phyloP scores from a whole-genome alignment of 2,797 vertebrate species.

The Trachops cirrhosus region DNA sequence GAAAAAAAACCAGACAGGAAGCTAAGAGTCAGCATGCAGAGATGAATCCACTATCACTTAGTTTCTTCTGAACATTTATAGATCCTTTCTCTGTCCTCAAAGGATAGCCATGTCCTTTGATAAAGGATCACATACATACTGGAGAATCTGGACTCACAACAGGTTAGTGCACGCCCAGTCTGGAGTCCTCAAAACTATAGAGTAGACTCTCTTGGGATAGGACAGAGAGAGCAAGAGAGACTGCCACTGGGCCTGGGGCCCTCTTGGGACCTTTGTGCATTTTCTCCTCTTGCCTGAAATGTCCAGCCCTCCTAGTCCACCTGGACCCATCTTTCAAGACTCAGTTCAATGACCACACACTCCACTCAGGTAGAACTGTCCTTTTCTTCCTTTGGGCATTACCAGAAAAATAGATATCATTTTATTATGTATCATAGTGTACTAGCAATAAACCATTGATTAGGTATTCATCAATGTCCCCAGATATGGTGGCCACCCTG shows the following conservation, averaged over 20 bases:
- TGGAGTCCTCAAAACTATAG: background rate
- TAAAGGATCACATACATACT: constrained; percentile 35
- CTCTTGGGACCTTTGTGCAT: background rate
- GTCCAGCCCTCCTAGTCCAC: background rate
- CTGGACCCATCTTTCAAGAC: background rate
- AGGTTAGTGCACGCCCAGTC: background rate
- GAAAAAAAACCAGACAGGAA: constrained; percentile 19
- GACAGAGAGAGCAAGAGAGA: background rate
- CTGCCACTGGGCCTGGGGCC: background rate
- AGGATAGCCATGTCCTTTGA: background rate
- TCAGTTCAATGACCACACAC: background rate
- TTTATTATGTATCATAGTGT: background rate
- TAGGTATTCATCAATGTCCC: background rate
- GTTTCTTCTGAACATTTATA: constrained; percentile 63
- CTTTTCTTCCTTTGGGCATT: background rate
- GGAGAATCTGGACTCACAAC: constrained; percentile 1
- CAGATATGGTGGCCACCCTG: background rate
- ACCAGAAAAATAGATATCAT: background rate
- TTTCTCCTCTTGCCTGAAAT: background rate
- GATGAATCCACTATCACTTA: constrained; percentile 32
- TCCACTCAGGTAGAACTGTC: background rate
- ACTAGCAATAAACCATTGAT: background rate
- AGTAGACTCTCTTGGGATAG: background rate
- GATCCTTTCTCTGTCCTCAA: constrained; percentile 51
- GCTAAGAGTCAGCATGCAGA: constrained; percentile 27